Evolutionary conservation across 2,797 vertebrate species (phyloP), one percentile per base, ranked within the genome.

Genomic region (Phrynocephalus forsythii): DNA sequence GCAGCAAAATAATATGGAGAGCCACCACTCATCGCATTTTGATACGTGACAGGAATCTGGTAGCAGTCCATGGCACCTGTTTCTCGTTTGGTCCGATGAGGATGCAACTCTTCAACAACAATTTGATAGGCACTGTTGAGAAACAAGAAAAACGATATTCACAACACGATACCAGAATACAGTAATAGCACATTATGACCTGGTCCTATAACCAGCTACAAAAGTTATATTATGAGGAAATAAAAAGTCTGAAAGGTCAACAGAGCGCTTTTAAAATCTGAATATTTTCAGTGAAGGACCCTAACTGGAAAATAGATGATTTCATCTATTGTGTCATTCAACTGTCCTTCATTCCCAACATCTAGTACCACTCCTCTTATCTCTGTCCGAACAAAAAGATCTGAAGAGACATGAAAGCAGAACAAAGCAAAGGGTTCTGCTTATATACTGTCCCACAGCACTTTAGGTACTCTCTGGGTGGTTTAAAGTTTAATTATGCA

Each of bases 1-100:
- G 99, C 99, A 1, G 99, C 99, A 79, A 98, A 99, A 94, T 99
- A 99, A 94, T 99, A 99, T 0, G 98, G 98, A 0, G 98, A 97
- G 4, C 98, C 98, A 24, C 98, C 96, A 0, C 94, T 98, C 30
- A 97, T 95, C 22, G 98, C 97, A 0, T 94, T 98, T 92, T 98
- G 98, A 90, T 98, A 99, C 16, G 98, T 98, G 88, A 99, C 96
- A 0, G 99, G 99, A 60, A 97, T 92, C 95, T 98, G 98, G 85
- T 98, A 99, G 95, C 99, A 99, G 87, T 99, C 98, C 90, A 98
- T 98, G 6, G 97, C 95, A 18, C 96, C 94, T 0, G 98, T 98
- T 90, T 99, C 98, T 73, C 99, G 95, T 79, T 98, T 98, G 0
- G 97, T 97, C 48, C 99, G 97, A 87, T 98, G 98, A 0, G 98